A percentile compares a stretch with the other conserved stretches of the same genome.
Evolutionary conservation across 1,140 invertebrate species (phyloP).

Genomic region (Amphibalanus amphitrite): DNA sequence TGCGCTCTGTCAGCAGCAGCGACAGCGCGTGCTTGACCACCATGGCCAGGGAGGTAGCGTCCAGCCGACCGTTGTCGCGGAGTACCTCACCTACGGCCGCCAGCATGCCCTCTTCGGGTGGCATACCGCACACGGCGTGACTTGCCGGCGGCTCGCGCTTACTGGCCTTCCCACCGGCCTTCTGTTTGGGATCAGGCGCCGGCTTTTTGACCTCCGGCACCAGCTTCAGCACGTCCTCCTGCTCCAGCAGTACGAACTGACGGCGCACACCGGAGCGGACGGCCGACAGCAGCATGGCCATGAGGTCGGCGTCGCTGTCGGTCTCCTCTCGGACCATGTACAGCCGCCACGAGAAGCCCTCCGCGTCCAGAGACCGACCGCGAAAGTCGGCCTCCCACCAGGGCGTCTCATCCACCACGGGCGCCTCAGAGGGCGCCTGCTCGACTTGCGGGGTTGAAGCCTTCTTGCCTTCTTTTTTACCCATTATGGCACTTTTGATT

Average conservation of each 20-base stretch:
- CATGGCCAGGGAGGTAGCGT: neutral
- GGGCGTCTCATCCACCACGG: neutral
- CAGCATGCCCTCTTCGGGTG: neutral
- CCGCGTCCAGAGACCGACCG: neutral
- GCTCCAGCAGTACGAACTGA: neutral
- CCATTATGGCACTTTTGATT: neutral
- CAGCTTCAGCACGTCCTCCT: neutral
- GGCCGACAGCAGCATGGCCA: neutral
- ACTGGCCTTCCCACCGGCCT: neutral
- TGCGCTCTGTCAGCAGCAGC: neutral
- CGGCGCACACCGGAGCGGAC: neutral
- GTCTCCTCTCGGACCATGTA: neutral
- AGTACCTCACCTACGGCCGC: neutral
- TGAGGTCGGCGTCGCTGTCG: neutral
- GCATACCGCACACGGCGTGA: neutral
- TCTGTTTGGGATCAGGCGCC: neutral
- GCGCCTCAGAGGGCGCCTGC: too few relatives aligned
- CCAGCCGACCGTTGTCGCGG: neutral
- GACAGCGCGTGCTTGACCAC: neutral
- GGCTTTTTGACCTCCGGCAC: neutral
- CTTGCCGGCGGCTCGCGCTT: neutral
- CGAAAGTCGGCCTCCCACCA: neutral
- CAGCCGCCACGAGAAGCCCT: neutral
- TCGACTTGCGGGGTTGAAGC: neutral
- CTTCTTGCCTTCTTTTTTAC: neutral